These are phyloP conservation scores for Seira ritae DNA, from an alignment of 2,888 invertebrate genomes.

Conservation along the genomic window DNA sequence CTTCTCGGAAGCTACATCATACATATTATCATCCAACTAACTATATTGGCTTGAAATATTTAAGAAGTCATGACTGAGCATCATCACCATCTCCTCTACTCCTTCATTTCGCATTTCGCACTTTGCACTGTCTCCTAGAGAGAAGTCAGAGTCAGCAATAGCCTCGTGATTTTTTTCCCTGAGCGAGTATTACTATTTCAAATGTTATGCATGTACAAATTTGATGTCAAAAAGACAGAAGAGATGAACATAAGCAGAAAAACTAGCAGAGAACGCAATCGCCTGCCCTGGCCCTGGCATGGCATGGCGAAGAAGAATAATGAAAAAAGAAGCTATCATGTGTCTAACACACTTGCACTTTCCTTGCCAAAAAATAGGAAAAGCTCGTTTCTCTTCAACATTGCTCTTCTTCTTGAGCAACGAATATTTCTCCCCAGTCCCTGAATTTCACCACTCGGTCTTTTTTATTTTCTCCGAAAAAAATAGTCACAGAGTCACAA, in stretches of 20 bases:
- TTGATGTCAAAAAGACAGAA: not conserved
- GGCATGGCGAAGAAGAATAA: slow-evolving; percentile 28
- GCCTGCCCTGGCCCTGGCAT: slow-evolving; percentile 21
- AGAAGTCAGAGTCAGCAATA: too few species aligned
- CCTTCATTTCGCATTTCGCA: too few species aligned
- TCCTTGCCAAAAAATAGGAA: slow-evolving; percentile 46
- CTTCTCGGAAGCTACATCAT: too few species aligned
- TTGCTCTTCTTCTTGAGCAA: slow-evolving; percentile 51
- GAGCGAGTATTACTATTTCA: too few species aligned
- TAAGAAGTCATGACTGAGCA: too few species aligned
- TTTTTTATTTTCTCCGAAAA: not conserved
- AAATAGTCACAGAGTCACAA: not conserved
- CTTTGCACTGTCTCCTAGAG: too few species aligned
- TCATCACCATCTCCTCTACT: too few species aligned
- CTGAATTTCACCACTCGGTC: too few species aligned
- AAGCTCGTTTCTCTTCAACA: slow-evolving; percentile 57
- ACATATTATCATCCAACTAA: too few species aligned
- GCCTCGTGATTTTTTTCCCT: too few species aligned
- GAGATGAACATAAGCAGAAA: not conserved
- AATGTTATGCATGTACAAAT: not conserved
- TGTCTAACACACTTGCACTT: slow-evolving; percentile 58
- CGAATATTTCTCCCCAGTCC: slow-evolving; percentile 36
- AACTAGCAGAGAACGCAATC: slow-evolving; percentile 13
- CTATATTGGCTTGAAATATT: too few species aligned
- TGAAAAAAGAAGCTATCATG: slow-evolving; percentile 57